A percentile compares a stretch with the other conserved stretches of the same genome.
These are phyloP conservation scores for Tenualosa thibaudeaui DNA, from an alignment of 2,797 vertebrate species.

Conservation along the genomic window DNA sequence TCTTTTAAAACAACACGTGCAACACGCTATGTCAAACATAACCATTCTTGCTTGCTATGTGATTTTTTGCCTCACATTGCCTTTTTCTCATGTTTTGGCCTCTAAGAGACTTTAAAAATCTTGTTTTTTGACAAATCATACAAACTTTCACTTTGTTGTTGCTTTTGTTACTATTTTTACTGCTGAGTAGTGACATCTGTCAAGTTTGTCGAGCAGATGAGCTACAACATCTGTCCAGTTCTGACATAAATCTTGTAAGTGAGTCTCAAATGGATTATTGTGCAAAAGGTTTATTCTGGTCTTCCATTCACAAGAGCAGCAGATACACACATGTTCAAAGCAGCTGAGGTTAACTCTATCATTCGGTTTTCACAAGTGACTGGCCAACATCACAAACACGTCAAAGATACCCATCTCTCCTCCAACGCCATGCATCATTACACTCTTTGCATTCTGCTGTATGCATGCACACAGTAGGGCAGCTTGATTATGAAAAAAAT, in stretches of 20 bases:
- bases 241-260: slow-evolving; percentile 7
- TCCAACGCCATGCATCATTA: neutral
- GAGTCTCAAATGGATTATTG: neutral
- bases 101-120: neutral
- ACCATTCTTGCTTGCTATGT: slow-evolving; percentile 19
- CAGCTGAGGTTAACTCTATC: neutral
- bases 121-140: neutral
- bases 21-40: slow-evolving; percentile 16
- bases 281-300: neutral
- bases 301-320: neutral
- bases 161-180: neutral
- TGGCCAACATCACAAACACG: neutral
- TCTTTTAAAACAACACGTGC: slow-evolving; percentile 15
- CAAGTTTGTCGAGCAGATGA: neutral
- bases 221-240: neutral
- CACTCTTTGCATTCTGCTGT: neutral
- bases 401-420: neutral
- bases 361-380: neutral
- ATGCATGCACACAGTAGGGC: neutral
- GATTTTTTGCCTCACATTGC: neutral
- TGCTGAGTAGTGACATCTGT: slow-evolving; percentile 3
- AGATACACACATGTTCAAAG: neutral
- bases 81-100: neutral
- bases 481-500: no score
- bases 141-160: neutral